Evolutionary conservation across 2,113 vertebrate genomes (phyloP).

Genomic region (Varanus komodoensis): DNA sequence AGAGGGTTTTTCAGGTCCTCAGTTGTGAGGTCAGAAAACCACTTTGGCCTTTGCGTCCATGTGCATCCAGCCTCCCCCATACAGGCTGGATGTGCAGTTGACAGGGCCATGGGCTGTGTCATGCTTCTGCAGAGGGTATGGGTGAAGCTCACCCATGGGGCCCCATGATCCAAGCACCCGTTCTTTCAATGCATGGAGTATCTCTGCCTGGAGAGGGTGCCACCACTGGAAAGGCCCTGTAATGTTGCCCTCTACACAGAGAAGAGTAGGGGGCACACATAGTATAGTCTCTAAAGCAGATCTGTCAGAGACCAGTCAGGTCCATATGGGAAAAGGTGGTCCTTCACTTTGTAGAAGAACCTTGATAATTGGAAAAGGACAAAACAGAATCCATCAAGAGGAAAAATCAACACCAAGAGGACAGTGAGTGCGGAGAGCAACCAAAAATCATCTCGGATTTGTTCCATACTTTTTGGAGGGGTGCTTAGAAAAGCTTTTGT

Average conservation of each 20-base stretch:
- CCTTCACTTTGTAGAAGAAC: neutral
- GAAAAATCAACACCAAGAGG: neutral
- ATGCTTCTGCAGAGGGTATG: too few relatives aligned
- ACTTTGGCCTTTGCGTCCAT: too few relatives aligned
- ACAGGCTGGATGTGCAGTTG: too few relatives aligned
- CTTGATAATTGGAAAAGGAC: slow-evolving; percentile 8
- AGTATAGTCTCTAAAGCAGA: neutral
- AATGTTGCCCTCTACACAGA: neutral
- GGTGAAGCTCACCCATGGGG: too few relatives aligned
- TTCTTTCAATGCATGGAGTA: too few relatives aligned
- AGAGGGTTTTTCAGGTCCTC: too few relatives aligned
- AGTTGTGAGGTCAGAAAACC: too few relatives aligned
- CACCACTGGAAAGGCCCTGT: neutral
- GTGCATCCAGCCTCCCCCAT: too few relatives aligned
- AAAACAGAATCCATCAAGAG: slow-evolving; percentile 64
- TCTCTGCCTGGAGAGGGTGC: neutral
- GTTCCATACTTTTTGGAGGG: neutral
- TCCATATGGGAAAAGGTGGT: neutral
- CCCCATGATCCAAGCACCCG: too few relatives aligned
- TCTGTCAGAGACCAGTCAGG: neutral
- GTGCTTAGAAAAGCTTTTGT: neutral
- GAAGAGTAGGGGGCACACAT: neutral
- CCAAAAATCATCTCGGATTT: neutral
- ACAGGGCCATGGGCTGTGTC: too few relatives aligned
- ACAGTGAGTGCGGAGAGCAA: neutral